Conservation (phyloP, 30 jellyfish, hydroid and myxozoan species). For the Mastigias papua region DNA sequence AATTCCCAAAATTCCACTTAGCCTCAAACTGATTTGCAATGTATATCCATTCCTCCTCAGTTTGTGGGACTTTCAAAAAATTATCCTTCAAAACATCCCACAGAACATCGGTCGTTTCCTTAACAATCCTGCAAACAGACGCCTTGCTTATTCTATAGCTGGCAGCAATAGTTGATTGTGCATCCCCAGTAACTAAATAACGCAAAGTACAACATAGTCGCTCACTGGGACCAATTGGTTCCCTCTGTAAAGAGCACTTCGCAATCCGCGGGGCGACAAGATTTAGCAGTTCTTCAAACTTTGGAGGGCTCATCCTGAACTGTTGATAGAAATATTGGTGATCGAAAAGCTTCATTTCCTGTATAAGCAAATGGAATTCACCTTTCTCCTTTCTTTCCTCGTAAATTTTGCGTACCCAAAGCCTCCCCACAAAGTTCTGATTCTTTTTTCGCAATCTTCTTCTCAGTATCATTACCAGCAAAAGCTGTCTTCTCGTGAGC, state of each 20-base stretch:
- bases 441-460: constrained; percentile 38
- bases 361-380: constrained; percentile 37
- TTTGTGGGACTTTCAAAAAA: constrained; percentile 12
- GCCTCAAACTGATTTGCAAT: constrained; percentile 6
- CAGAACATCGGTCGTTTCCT: constrained; percentile 13
- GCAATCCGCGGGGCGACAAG: constrained; percentile 2
- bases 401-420: constrained; percentile 59
- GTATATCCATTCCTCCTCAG: constrained; percentile 30
- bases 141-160: constrained; percentile 1
- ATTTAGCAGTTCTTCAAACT: constrained; percentile 22
- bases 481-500: background rate
- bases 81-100: constrained; percentile 28
- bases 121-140: constrained; percentile 12
- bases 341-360: constrained; percentile 10
- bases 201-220: constrained; percentile 37
- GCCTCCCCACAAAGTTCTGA: constrained; percentile 47
- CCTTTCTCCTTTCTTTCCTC: constrained; percentile 37
- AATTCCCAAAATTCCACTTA: constrained; percentile 46
- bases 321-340: constrained; percentile 11
- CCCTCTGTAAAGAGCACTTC: constrained; percentile 38
- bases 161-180: constrained; percentile 33
- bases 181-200: constrained; percentile 48
- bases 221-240: constrained; percentile 42
- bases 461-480: background rate
- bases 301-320: background rate